Percentiles rank a stretch among this genome's conserved stretches.
These are phyloP conservation scores for Drosophila willistoni DNA, from an alignment of 1,140 invertebrate species.

Conservation along the genomic window DNA sequence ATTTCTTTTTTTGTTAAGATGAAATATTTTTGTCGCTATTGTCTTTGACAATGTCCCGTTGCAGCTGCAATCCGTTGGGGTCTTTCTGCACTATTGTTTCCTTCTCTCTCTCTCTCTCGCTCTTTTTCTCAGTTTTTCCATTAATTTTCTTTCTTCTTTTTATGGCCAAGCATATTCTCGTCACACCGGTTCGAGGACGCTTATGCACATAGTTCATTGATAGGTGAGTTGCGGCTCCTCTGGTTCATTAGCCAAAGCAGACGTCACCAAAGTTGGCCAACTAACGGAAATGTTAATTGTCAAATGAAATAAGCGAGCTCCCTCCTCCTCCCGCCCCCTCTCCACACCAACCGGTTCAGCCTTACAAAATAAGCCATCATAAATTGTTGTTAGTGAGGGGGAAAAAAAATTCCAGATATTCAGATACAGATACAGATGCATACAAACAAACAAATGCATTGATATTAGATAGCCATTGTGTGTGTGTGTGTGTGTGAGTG, in stretches of 20 bases:
- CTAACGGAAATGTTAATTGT: conserved; percentile 81
- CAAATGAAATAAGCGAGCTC: conserved; percentile 64
- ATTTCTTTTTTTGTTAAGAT: conserved; percentile 40
- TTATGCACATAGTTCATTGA: conserved; percentile 51
- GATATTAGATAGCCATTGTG: conserved; percentile 49
- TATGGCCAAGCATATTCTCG: conserved; percentile 53
- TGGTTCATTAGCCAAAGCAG: conserved; percentile 79
- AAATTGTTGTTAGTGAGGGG: conserved; percentile 70
- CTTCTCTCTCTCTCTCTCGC: neutral
- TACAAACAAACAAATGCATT: too few relatives aligned
- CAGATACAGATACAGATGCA: neutral
- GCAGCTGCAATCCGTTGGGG: conserved; percentile 1
- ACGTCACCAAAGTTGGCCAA: conserved; percentile 80
- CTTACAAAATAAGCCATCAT: conserved; percentile 80
- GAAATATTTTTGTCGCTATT: conserved; percentile 50
- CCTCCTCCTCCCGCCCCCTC: neutral
- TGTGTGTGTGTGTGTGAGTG: neutral
- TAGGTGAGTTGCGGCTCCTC: conserved; percentile 29
- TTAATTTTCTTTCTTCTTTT: conserved; percentile 38
- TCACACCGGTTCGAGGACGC: conserved; percentile 52
- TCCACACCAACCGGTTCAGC: conserved; percentile 54
- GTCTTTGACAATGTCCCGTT: conserved; percentile 44
- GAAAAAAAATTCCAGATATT: conserved; percentile 55
- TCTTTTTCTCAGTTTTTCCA: conserved; percentile 7
- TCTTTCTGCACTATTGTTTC: conserved; percentile 15